A percentile compares a stretch with the other conserved stretches of the same genome.
Conservation (phyloP, 1,140 invertebrate species). For the Centruroides sculpturatus region DNA sequence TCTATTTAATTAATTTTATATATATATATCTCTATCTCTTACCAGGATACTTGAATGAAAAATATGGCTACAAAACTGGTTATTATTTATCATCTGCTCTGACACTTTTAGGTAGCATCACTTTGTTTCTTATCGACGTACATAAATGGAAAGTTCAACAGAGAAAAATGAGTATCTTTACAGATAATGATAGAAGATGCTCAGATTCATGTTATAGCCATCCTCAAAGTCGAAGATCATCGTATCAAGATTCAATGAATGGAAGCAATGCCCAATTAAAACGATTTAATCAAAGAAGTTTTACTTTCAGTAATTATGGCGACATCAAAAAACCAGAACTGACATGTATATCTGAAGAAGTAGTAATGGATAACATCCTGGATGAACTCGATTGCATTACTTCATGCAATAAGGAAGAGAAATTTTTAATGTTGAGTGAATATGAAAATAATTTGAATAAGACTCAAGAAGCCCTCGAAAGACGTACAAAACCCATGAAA, state of each 20-base stretch:
- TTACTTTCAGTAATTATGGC: background rate
- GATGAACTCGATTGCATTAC: constrained; percentile 47
- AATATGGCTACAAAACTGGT: constrained; percentile 51
- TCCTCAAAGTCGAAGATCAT: background rate
- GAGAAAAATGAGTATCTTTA: background rate
- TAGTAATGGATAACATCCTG: constrained; percentile 17
- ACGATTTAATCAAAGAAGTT: background rate
- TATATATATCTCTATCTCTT: too few species aligned
- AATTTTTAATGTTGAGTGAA: constrained; percentile 71
- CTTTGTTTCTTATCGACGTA: constrained; percentile 64
- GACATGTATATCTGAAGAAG: constrained; percentile 61
- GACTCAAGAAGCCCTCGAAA: background rate
- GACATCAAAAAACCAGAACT: constrained; percentile 36
- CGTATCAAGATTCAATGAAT: background rate
- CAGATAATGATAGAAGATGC: background rate
- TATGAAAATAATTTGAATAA: constrained; percentile 45
- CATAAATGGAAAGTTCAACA: constrained; percentile 37
- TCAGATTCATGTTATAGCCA: background rate
- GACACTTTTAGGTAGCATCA: constrained; percentile 54
- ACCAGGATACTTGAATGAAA: constrained; percentile 55
- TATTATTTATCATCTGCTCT: constrained; percentile 66
- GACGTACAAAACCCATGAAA: too few species aligned
- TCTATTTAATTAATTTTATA: too few species aligned
- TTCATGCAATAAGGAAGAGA: constrained; percentile 64
- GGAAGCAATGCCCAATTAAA: background rate